Percentiles rank a stretch among this genome's conserved stretches.
Conservation (phyloP, 2,888 invertebrate genomes). For the Epirrhoe alternata region DNA sequence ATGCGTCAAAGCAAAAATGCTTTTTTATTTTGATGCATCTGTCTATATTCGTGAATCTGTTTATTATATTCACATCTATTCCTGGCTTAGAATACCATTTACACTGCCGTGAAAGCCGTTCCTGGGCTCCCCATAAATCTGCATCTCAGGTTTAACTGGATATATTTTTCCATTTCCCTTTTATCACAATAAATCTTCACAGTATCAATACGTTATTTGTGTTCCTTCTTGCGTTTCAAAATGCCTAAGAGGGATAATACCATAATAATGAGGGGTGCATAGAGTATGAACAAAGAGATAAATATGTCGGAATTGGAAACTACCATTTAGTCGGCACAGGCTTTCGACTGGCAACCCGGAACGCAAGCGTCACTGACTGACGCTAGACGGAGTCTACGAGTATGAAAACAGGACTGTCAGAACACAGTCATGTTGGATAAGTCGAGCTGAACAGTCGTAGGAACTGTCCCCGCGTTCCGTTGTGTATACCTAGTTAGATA, state of each 20-base stretch:
- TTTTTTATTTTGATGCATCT: too few relatives aligned
- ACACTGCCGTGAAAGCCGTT: not conserved
- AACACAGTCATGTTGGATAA: too few relatives aligned
- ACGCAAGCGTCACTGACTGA: too few relatives aligned
- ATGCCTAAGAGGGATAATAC: not conserved
- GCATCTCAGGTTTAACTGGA: not conserved
- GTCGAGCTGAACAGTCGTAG: too few relatives aligned
- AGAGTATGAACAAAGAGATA: not conserved
- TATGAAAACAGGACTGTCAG: too few relatives aligned
- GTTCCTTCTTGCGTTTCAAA: not conserved
- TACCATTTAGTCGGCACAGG: too few relatives aligned
- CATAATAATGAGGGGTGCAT: not conserved
- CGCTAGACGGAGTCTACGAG: too few relatives aligned
- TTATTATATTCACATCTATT: not conserved
- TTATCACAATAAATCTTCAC: constrained; percentile 2
- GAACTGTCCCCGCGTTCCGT: too few relatives aligned
- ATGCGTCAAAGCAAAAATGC: too few relatives aligned
- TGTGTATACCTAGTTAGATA: too few relatives aligned
- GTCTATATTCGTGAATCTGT: not conserved
- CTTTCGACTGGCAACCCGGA: too few relatives aligned
- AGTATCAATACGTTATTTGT: constrained; percentile 3
- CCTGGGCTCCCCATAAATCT: not conserved
- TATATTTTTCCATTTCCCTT: constrained; percentile 2
- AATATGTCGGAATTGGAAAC: too few relatives aligned
- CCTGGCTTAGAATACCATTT: not conserved